Evolutionary conservation across 2,888 invertebrate species (phyloP), one percentile per base, ranked within the genome.

Genomic region (Clostera curtula): DNA sequence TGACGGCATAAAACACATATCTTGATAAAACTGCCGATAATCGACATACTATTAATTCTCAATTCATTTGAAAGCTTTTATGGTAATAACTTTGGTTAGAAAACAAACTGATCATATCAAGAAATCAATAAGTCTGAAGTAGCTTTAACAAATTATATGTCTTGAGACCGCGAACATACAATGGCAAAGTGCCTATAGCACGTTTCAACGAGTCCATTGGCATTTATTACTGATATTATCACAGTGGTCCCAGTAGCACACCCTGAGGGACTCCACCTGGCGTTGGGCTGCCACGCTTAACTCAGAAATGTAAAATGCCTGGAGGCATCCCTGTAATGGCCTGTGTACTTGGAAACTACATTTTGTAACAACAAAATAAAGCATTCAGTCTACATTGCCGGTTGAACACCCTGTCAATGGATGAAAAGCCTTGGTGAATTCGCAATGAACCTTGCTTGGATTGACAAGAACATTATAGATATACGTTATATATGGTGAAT

Each of bases 161-260:
- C 24, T 15, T 23, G 40, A 32, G 33, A 35, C 31, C 27, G 29
- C 19, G 34, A 34, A 43, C 48, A 45, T 49, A 43, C 40, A 45
- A 33, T 27, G 24, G 13, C 12, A 21, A 42, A 51, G 43, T 46
- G 53, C 44, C 53, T 40, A 52, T 57, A 58, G 58, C 44, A 39
- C 41, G 52, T 50, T 38, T 36, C 47, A 43, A 48, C 45, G 46
- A 43, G 56, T 43, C 23, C 2, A 14, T 38, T 47, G 48, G 47
- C 49, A 40, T 41, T 47, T 45, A 41, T 43, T 45, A 43, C 46
- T 40, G 65, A 65, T 61, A 56, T 36, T 50, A 66, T 66, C 66
- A 32, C 47, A 48, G 55, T 48, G 58, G 53, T 44, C 46, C 40
- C 66, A 56, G 75, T 64, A 63, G 70, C 71, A 59, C 49, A 61